Percentiles rank a stretch among this genome's conserved stretches.
These are phyloP conservation scores for Clunio marinus DNA, from an alignment of 2,888 invertebrate genomes.

Conservation along the genomic window DNA sequence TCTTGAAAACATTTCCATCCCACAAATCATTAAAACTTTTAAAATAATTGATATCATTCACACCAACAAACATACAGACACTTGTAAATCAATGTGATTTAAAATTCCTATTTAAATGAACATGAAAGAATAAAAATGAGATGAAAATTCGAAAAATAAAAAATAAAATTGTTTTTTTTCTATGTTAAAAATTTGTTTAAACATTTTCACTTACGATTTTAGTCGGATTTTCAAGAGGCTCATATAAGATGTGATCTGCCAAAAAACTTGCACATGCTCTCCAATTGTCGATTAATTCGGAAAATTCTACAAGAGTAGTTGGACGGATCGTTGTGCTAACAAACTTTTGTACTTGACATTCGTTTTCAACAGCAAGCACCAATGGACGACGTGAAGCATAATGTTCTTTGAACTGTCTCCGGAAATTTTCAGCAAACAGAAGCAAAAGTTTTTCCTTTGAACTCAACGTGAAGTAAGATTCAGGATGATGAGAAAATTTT, in stretches of 20 bases:
- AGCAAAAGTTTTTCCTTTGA: constrained; percentile 67
- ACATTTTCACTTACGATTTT: constrained; percentile 58
- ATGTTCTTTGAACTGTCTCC: constrained; percentile 61
- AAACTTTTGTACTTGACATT: constrained; percentile 82
- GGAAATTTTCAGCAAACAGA: constrained; percentile 73
- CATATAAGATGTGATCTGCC: constrained; percentile 72
- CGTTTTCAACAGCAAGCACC: constrained; percentile 68
- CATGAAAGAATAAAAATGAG: constrained; percentile 14
- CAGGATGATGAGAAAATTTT: constrained; percentile 60
- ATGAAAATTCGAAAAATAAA: constrained; percentile 6
- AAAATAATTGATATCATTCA: background rate
- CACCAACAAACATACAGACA: background rate
- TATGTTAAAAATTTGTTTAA: background rate
- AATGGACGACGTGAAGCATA: constrained; percentile 62
- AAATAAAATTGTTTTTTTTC: too few species aligned
- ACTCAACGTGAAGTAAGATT: constrained; percentile 61
- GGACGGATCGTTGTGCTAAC: constrained; percentile 79
- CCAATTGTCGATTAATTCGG: constrained; percentile 61
- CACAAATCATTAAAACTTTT: too few species aligned
- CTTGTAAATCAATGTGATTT: constrained; percentile 30
- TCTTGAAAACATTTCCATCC: too few species aligned
- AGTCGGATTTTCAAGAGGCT: constrained; percentile 63
- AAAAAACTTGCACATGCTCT: constrained; percentile 69
- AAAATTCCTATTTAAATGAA: constrained; percentile 29
- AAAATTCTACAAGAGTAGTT: constrained; percentile 63